Conservation (phyloP, 2,113 vertebrate species). For the Dipodomys ordii region DNA sequence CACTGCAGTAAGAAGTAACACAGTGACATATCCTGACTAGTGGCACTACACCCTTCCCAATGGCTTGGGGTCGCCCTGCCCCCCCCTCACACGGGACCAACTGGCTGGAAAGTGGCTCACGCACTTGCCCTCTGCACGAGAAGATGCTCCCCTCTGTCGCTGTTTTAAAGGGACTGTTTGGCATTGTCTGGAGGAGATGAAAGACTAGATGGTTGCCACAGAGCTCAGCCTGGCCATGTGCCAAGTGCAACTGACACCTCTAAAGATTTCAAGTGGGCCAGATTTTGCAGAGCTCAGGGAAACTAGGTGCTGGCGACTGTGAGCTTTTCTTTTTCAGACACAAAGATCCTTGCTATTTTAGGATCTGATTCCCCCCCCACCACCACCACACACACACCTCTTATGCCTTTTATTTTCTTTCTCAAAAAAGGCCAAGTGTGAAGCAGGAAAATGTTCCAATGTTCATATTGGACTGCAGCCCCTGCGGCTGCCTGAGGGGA, state of each 20-base stretch:
- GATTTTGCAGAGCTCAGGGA: constrained; percentile 34
- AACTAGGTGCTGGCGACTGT: neutral
- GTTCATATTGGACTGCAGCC: neutral
- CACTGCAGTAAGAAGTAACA: neutral
- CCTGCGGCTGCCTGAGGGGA: neutral
- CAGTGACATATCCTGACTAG: no score
- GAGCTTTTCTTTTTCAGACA: constrained; percentile 40
- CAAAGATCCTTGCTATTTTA: constrained; percentile 30
- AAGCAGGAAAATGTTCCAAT: neutral
- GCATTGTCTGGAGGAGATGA: constrained; percentile 53
- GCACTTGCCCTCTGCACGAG: neutral
- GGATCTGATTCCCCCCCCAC: neutral
- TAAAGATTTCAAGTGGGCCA: neutral
- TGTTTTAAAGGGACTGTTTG: constrained; percentile 45
- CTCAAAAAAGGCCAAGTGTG: neutral
- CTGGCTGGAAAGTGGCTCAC: neutral
- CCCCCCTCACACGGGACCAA: neutral
- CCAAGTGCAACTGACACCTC: neutral
- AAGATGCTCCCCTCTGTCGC: neutral
- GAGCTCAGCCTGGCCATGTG: constrained; percentile 6
- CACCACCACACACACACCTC: neutral
- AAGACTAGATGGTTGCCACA: constrained; percentile 22
- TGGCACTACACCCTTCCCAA: neutral
- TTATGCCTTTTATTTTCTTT: neutral
- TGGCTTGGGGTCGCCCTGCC: no score